Evolutionary conservation across 1,140 invertebrate species (phyloP).

Genomic region (Halictus rubicundus): DNA sequence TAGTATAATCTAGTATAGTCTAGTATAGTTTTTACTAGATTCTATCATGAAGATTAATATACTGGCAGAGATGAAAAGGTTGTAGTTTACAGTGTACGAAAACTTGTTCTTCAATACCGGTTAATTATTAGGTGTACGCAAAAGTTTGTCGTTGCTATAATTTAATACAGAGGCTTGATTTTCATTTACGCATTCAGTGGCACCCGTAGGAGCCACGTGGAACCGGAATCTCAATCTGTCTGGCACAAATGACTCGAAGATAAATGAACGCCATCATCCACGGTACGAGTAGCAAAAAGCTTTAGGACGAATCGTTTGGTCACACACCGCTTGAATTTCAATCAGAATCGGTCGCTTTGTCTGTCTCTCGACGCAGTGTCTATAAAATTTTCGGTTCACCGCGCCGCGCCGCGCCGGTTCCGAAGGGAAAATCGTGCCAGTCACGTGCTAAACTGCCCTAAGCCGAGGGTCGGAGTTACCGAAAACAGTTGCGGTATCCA

Average conservation of each 20-base stretch:
- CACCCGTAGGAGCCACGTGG: neutral
- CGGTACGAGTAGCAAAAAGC: slow-evolving; percentile 45
- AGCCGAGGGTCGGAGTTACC: neutral
- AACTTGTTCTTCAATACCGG: no score
- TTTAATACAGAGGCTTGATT: no score
- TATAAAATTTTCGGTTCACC: slow-evolving; percentile 1
- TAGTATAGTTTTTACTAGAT: no score
- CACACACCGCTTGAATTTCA: slow-evolving; percentile 50
- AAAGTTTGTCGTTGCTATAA: no score
- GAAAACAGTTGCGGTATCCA: neutral
- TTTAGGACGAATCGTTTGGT: slow-evolving; percentile 57
- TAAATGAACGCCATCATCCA: slow-evolving; percentile 55
- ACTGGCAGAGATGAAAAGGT: no score
- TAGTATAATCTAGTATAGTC: no score
- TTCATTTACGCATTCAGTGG: no score
- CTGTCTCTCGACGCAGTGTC: neutral
- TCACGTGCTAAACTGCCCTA: slow-evolving; percentile 45
- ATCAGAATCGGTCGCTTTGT: slow-evolving; percentile 10
- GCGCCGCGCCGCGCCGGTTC: neutral
- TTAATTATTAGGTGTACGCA: no score
- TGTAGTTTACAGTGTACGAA: no score
- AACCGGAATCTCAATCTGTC: slow-evolving; percentile 26
- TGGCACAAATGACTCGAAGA: slow-evolving; percentile 41
- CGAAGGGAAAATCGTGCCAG: slow-evolving; percentile 27
- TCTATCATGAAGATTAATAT: no score